Conservation (phyloP, 1,140 invertebrate genomes). For the Pseudomyrmex gracilis region DNA sequence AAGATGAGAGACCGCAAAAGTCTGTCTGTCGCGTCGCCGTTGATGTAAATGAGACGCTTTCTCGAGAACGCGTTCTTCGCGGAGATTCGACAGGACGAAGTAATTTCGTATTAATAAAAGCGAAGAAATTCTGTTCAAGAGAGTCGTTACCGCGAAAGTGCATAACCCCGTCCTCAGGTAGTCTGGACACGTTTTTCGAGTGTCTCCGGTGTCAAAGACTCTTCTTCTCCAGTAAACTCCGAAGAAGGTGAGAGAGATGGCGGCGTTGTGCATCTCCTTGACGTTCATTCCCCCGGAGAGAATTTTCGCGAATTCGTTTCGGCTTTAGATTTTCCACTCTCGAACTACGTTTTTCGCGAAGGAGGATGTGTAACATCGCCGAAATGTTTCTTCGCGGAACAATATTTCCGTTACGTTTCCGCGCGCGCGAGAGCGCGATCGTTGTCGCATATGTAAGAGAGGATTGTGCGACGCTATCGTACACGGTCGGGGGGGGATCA, state of each 20-base stretch:
- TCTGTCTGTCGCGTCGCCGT: too few relatives aligned
- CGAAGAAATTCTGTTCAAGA: constrained; percentile 7
- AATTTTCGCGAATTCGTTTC: constrained; percentile 74
- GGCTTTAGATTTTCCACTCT: constrained; percentile 65
- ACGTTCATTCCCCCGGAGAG: constrained; percentile 68
- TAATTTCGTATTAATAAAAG: constrained; percentile 52
- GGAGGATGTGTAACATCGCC: constrained; percentile 35
- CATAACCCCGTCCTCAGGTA: constrained; percentile 49
- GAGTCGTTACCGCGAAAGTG: constrained; percentile 64
- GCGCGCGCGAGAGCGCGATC: not conserved
- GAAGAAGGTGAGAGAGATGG: constrained; percentile 11
- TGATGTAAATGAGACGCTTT: not conserved
- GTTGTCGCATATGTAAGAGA: not conserved
- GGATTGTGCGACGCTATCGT: constrained; percentile 8
- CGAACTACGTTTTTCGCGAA: constrained; percentile 25
- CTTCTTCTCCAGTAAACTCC: constrained; percentile 34
- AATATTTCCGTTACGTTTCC: constrained; percentile 69
- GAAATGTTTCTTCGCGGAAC: constrained; percentile 67
- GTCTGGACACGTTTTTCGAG: constrained; percentile 74
- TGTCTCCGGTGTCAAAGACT: constrained; percentile 68
- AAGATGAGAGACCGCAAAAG: too few relatives aligned
- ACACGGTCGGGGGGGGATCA: constrained; percentile 19
- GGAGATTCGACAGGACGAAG: not conserved
- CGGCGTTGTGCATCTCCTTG: constrained; percentile 8
- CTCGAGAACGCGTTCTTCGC: constrained; percentile 5